Conservation (phyloP, 2,888 invertebrate species). For the Latrodectus hesperus region DNA sequence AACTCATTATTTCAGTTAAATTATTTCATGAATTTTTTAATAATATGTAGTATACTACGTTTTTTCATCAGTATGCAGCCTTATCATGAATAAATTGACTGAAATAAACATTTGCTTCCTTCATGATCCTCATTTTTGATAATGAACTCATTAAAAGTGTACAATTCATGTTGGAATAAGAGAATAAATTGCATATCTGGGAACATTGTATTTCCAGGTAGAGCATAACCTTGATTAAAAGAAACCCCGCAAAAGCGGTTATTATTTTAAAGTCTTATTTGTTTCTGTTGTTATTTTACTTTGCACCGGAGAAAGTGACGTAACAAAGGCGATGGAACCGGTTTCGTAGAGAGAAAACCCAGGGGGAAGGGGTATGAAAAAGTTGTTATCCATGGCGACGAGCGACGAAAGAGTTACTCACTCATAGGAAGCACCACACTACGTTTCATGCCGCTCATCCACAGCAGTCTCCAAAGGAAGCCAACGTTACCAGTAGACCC, state of each 20-base stretch:
- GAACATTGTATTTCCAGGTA: neutral
- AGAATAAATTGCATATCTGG: neutral
- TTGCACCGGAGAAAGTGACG: conserved; percentile 41
- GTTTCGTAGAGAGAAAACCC: conserved; percentile 37
- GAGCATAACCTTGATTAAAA: conserved; percentile 36
- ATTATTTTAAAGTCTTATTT: conserved; percentile 19
- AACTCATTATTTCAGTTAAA: no score
- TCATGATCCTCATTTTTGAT: no score
- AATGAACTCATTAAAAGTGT: no score
- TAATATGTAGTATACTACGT: no score
- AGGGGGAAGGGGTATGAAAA: conserved; percentile 21
- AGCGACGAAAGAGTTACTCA: conserved; percentile 59
- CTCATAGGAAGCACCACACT: conserved; percentile 15
- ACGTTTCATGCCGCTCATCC: conserved; percentile 18
- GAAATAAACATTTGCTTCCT: no score
- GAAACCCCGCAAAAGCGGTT: conserved; percentile 3
- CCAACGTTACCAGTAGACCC: neutral
- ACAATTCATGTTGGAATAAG: neutral
- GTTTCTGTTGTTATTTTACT: conserved; percentile 14
- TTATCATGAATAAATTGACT: no score
- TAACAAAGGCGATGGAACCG: conserved; percentile 53
- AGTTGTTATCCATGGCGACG: conserved; percentile 65
- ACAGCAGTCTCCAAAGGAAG: conserved; percentile 7
- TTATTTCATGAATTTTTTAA: no score
- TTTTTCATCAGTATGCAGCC: no score